A percentile compares a stretch with the other conserved stretches of the same genome.
phyloP scores from a whole-genome alignment of 2,797 vertebrate genomes.

The Dipus sagitta region DNA sequence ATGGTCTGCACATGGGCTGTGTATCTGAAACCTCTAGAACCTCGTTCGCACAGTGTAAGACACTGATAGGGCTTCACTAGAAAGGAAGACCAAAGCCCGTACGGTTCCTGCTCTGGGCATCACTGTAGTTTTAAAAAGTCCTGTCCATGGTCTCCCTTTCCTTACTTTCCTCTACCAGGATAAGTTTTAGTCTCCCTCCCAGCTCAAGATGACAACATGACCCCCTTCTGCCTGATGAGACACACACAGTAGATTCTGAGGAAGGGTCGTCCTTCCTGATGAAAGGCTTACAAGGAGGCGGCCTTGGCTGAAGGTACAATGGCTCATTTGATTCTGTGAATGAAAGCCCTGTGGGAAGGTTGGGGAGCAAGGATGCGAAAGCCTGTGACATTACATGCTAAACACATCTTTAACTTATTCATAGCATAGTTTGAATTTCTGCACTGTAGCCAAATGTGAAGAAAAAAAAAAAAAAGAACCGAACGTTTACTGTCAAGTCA shows the following conservation, averaged over 20 bases:
- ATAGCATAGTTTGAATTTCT: not conserved
- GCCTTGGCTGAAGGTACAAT: not conserved
- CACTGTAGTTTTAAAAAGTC: not conserved
- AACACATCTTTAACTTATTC: not conserved
- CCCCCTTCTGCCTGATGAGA: not conserved
- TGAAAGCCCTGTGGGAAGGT: not conserved
- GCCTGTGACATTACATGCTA: no score
- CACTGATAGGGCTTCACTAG: not conserved
- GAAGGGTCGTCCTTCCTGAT: not conserved
- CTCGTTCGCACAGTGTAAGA: not conserved
- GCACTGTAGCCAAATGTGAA: not conserved
- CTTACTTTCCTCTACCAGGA: not conserved
- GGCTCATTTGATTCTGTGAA: not conserved
- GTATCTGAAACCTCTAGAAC: not conserved
- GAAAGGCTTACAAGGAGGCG: not conserved
- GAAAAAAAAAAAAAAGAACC: not conserved
- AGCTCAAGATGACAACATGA: not conserved
- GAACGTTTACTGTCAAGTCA: not conserved
- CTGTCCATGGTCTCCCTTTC: not conserved
- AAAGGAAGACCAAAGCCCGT: not conserved
- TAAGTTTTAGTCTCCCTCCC: not conserved
- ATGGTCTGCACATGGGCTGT: not conserved
- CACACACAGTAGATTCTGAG: not conserved
- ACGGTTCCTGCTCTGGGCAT: not conserved
- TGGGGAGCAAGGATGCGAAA: not conserved